phyloP scores from a whole-genome alignment of 2,113 vertebrate species.

The Calypte anna region DNA sequence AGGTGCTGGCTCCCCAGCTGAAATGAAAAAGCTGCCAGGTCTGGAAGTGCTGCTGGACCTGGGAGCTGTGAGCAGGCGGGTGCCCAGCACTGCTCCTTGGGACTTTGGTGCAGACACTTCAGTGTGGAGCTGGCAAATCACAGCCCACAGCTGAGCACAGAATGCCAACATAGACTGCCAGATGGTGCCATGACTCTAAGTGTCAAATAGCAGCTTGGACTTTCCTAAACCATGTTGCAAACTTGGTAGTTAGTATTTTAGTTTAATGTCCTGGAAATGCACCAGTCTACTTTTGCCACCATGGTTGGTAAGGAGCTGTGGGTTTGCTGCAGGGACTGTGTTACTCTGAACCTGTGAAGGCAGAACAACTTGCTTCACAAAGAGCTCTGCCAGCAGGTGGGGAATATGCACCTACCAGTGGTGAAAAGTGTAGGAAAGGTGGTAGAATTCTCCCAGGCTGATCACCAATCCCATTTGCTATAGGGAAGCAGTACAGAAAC shows the following conservation, averaged over 20 bases:
- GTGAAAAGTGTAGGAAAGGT: background rate
- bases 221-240: background rate
- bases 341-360: background rate
- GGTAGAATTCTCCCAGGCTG: background rate
- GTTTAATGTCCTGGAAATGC: background rate
- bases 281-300: background rate
- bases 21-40: background rate
- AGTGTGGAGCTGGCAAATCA: rapidly evolving
- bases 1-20: background rate
- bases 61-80: rapidly evolving
- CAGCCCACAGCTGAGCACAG: background rate
- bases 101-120: rapidly evolving
- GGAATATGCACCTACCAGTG: background rate
- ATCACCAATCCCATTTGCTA: background rate
- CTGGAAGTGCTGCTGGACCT: rapidly evolving
- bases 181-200: too few species aligned
- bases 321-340: background rate
- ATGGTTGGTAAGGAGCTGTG: background rate
- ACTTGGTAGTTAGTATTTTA: background rate
- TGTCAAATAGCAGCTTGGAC: background rate
- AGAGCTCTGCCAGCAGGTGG: background rate
- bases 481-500: background rate
- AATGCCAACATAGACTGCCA: too few species aligned
- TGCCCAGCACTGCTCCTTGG: rapidly evolving
- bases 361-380: background rate